Evolutionary conservation across 92 coral and sea anemone species (phyloP).

Genomic region (Muricea muricata): DNA sequence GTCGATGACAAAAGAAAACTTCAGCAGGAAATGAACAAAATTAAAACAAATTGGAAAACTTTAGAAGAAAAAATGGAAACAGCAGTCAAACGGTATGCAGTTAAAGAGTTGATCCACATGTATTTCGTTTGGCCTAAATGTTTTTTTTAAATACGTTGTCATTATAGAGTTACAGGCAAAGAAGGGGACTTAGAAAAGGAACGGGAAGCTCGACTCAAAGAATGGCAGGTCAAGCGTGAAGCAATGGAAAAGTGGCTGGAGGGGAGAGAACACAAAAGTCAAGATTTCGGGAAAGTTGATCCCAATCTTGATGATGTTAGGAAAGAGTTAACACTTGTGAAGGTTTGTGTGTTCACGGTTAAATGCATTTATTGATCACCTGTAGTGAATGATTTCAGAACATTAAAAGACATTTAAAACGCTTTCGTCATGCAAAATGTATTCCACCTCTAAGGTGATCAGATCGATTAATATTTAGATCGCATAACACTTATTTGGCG

Average conservation of each 20-base stretch:
- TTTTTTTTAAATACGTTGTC: not conserved
- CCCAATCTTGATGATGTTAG: slow-evolving; percentile 27
- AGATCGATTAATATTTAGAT: too few relatives aligned
- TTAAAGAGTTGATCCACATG: not conserved
- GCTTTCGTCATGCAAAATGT: too few relatives aligned
- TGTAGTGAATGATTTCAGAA: too few relatives aligned
- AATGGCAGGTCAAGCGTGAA: slow-evolving; percentile 11
- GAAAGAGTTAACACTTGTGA: not conserved
- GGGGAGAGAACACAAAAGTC: slow-evolving; percentile 2
- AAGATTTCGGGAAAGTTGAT: slow-evolving; percentile 5
- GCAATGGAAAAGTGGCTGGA: slow-evolving; percentile 23
- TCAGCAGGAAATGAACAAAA: slow-evolving; percentile 35
- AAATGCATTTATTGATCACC: not conserved
- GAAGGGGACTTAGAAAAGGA: slow-evolving; percentile 33
- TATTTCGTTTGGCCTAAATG: not conserved
- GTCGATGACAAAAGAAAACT: slow-evolving; percentile 30
- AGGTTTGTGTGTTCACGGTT: not conserved
- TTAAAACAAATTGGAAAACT: slow-evolving; percentile 29
- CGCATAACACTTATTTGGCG: too few relatives aligned
- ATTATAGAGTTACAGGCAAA: slow-evolving; percentile 5
- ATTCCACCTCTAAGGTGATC: too few relatives aligned
- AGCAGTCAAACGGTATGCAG: slow-evolving; percentile 24
- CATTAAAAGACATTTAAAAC: too few relatives aligned
- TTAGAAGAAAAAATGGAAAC: slow-evolving; percentile 40
- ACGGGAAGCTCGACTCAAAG: slow-evolving; percentile 22